Percentiles rank a stretch among this genome's conserved stretches.
Conservation (phyloP, 2,888 invertebrate species). For the Papilio elwesi region DNA sequence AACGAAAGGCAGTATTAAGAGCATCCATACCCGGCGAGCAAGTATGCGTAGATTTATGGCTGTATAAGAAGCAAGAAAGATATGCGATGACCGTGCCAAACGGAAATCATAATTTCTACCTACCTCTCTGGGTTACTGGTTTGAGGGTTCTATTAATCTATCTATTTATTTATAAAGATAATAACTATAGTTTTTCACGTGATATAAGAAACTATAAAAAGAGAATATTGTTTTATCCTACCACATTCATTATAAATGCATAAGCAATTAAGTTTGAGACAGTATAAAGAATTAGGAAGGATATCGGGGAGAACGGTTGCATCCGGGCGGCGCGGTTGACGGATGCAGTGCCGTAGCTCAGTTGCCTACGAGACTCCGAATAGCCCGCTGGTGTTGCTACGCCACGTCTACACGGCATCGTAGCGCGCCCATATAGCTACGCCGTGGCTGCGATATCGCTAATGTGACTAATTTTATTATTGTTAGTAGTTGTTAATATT, state of each 20-base stretch:
- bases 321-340: constrained; percentile 48
- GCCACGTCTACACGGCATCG: constrained; percentile 40
- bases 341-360: constrained; percentile 60
- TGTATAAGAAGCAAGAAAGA: too few relatives aligned
- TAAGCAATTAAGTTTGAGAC: constrained; percentile 50
- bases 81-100: too few relatives aligned
- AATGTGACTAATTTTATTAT: constrained; percentile 39
- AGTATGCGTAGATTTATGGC: too few relatives aligned
- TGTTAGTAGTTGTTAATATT: constrained; percentile 26
- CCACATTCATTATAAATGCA: constrained; percentile 46
- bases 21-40: too few relatives aligned
- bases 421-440: constrained; percentile 39
- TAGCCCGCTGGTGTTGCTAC: constrained; percentile 49
- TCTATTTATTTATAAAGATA: neutral
- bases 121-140: too few relatives aligned
- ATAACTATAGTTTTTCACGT: neutral
- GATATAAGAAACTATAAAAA: neutral
- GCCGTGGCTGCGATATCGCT: constrained; percentile 13
- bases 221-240: constrained; percentile 5
- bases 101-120: too few relatives aligned
- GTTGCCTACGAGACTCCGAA: constrained; percentile 62
- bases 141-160: too few relatives aligned
- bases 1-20: too few relatives aligned
- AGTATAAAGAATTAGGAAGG: constrained; percentile 55
- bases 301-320: constrained; percentile 52